Conservation (phyloP, 2,888 invertebrate genomes). For the Cryptocheilus praepositus region DNA sequence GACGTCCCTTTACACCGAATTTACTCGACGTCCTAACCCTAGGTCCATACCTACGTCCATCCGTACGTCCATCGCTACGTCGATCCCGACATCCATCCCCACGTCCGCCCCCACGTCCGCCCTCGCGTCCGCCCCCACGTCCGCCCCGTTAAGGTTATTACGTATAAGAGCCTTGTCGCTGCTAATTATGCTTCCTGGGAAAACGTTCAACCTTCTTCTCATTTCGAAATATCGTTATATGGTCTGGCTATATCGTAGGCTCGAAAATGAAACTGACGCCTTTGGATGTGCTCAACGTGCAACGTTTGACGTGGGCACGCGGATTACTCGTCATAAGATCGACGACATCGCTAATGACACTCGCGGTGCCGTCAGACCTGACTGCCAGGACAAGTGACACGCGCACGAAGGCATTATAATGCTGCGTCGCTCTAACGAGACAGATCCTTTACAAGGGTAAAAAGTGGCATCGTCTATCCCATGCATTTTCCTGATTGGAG, state of each 20-base stretch:
- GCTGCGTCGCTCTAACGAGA: slow-evolving; percentile 70
- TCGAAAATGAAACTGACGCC: background rate
- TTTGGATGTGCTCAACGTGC: too few species aligned
- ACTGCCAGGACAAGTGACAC: slow-evolving; percentile 33
- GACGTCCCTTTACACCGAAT: slow-evolving; percentile 39
- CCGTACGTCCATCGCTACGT: background rate
- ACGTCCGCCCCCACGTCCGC: background rate
- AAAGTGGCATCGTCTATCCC: slow-evolving; percentile 38
- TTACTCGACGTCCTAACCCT: slow-evolving; percentile 17
- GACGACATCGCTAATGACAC: slow-evolving; percentile 27
- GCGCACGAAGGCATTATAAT: slow-evolving; percentile 49
- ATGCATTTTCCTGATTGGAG: too few species aligned
- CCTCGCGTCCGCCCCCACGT: slow-evolving; percentile 12
- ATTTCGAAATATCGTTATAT: background rate
- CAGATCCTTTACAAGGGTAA: slow-evolving; percentile 60
- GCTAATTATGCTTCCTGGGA: slow-evolving; percentile 32
- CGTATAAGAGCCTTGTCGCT: slow-evolving; percentile 38
- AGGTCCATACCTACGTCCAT: slow-evolving; percentile 10
- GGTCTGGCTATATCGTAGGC: too few species aligned
- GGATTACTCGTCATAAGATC: slow-evolving; percentile 28
- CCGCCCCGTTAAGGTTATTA: slow-evolving; percentile 35
- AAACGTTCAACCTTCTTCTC: background rate
- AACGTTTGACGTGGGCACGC: background rate
- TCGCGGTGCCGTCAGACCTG: slow-evolving; percentile 36
- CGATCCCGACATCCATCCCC: too few species aligned